Conservation (phyloP, 1,140 invertebrate genomes). For the Zaprionus africanus region DNA sequence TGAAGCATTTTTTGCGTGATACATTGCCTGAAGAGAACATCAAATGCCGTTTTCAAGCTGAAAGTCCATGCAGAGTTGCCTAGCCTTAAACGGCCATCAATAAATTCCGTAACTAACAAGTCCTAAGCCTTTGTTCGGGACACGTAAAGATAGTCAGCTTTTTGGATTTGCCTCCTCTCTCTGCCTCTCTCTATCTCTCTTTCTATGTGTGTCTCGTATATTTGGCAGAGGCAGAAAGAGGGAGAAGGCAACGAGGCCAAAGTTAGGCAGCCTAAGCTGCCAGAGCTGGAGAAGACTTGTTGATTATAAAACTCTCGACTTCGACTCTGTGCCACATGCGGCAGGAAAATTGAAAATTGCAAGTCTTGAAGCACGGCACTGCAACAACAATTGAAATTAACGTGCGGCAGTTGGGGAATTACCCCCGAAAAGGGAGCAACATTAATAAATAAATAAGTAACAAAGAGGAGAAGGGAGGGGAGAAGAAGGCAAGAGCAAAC, state of each 20-base stretch:
- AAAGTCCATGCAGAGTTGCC: neutral
- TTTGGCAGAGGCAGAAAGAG: neutral
- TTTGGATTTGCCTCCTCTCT: neutral
- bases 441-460: constrained; percentile 39
- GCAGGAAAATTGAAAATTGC: constrained; percentile 50
- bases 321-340: neutral
- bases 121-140: neutral
- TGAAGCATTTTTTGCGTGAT: neutral
- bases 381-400: constrained; percentile 48
- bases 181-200: neutral
- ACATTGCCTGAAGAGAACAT: neutral
- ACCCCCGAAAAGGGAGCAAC: constrained; percentile 5
- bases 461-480: neutral
- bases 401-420: constrained; percentile 34
- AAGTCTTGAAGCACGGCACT: constrained; percentile 28
- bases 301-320: constrained; percentile 27
- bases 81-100: neutral
- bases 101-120: constrained; percentile 9
- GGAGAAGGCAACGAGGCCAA: neutral
- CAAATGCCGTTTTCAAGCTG: neutral
- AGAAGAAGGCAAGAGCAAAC: neutral
- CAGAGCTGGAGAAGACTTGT: constrained; percentile 34
- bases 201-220: neutral
- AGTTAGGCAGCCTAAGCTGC: neutral
- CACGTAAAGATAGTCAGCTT: constrained; percentile 25